These are phyloP conservation scores for Coracias cyanogaster DNA, from an alignment of 2,797 vertebrate species.

Conservation along the genomic window DNA sequence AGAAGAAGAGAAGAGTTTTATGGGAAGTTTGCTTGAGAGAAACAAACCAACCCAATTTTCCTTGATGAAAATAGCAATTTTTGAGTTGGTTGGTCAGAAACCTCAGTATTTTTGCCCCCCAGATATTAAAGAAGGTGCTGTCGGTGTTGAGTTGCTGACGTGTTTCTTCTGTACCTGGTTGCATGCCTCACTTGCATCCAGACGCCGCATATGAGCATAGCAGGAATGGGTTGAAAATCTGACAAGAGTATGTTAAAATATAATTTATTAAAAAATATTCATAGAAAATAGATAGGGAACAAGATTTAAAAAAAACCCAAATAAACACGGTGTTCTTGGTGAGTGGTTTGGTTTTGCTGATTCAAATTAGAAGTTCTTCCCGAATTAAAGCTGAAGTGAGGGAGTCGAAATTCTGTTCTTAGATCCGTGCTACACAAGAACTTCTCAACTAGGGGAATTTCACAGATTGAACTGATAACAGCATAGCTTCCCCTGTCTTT, in stretches of 20 bases:
- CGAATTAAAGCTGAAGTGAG: not conserved
- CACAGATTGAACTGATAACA: conserved; percentile 20
- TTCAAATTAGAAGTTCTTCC: not conserved
- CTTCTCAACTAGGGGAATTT: not conserved
- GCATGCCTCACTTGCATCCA: not conserved
- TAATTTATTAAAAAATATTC: not conserved
- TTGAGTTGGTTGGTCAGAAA: not conserved
- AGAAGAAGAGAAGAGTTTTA: not conserved
- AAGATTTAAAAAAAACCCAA: not conserved
- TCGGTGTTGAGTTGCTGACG: not conserved
- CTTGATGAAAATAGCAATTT: not conserved
- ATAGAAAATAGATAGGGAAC: not conserved
- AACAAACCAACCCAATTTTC: not conserved
- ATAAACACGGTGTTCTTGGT: not conserved
- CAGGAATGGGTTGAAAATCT: not conserved
- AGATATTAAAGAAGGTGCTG: not conserved
- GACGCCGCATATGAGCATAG: not conserved
- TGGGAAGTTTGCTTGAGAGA: not conserved
- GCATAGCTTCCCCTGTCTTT: not conserved
- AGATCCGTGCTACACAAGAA: not conserved
- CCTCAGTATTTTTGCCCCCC: not conserved
- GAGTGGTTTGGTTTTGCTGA: not conserved
- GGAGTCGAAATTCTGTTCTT: not conserved
- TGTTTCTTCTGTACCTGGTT: not conserved
- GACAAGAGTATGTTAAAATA: not conserved